A percentile compares a stretch with the other conserved stretches of the same genome.
Evolutionary conservation across 2,113 vertebrate species (phyloP).

Genomic region (Salvelinus fontinalis): DNA sequence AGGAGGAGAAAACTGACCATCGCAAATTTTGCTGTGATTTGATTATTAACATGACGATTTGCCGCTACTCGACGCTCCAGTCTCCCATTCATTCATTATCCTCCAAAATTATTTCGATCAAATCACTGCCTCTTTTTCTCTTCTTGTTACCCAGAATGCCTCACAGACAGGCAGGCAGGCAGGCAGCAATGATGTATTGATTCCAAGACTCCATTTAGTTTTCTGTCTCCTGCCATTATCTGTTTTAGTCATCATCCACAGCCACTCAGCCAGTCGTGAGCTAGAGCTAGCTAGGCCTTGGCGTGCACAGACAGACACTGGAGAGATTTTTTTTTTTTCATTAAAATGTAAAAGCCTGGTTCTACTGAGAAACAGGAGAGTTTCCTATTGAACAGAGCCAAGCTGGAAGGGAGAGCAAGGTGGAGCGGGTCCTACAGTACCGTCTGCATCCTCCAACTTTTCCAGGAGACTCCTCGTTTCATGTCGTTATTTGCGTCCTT

Average conservation of each 20-base stretch:
- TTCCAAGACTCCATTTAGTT: constrained; percentile 45
- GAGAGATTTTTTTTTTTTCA: neutral
- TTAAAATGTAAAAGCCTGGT: constrained; percentile 26
- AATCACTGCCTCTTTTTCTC: constrained; percentile 49
- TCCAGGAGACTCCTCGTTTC: constrained; percentile 46
- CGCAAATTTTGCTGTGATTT: constrained; percentile 50
- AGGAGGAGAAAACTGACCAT: constrained; percentile 40
- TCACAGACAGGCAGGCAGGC: constrained; percentile 49
- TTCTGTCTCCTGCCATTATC: constrained; percentile 60
- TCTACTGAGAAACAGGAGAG: constrained; percentile 49
- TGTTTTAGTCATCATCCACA: constrained; percentile 35
- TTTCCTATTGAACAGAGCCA: constrained; percentile 59
- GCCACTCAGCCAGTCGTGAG: constrained; percentile 55
- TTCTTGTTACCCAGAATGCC: constrained; percentile 35
- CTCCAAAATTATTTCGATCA: constrained; percentile 52
- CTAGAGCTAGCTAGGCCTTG: constrained; percentile 47
- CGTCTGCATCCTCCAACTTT: constrained; percentile 44
- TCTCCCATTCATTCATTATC: constrained; percentile 44
- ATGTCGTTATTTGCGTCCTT: constrained; percentile 56
- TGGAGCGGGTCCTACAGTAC: constrained; percentile 33
- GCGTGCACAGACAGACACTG: constrained; percentile 47
- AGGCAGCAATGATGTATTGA: constrained; percentile 60
- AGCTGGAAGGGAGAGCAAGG: constrained; percentile 51
- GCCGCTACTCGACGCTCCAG: constrained; percentile 46
- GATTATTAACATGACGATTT: constrained; percentile 62